A percentile compares a stretch with the other conserved stretches of the same genome.
Conservation (phyloP, 2,888 invertebrate species). For the Caenorhabditis sp. region DNA sequence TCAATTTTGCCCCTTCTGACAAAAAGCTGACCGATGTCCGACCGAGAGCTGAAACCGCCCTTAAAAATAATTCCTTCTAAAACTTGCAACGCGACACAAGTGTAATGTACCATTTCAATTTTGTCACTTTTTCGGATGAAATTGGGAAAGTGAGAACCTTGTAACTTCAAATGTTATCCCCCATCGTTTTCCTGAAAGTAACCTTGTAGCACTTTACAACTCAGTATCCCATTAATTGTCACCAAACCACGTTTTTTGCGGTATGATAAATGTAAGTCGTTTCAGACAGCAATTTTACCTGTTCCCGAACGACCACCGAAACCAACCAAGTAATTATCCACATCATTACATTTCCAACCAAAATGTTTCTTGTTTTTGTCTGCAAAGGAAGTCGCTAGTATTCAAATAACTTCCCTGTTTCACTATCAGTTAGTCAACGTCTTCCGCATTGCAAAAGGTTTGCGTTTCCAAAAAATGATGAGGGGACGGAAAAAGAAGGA, state of each 20-base stretch:
- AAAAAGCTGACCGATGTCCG: no score
- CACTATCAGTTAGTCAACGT: constrained; percentile 22
- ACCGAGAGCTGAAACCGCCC: no score
- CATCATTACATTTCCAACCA: constrained; percentile 9
- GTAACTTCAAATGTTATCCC: no score
- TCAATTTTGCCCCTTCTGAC: no score
- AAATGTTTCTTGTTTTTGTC: not conserved
- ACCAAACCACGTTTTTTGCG: not conserved
- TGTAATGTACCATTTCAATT: no score
- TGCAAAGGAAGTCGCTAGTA: constrained; percentile 14
- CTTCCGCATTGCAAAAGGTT: constrained; percentile 15
- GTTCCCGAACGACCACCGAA: not conserved
- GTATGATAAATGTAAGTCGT: not conserved
- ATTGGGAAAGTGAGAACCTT: no score
- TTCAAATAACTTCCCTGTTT: constrained; percentile 35
- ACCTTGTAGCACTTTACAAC: not conserved
- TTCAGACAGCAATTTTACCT: not conserved
- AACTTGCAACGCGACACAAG: no score
- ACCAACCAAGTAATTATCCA: not conserved
- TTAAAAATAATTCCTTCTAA: no score
- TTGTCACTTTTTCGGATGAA: no score
- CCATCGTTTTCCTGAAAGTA: no score
- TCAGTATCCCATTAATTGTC: not conserved
- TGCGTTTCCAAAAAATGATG: not conserved
- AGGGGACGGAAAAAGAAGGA: not conserved